These are phyloP conservation scores for Chymomyza caudatula DNA, from an alignment of 2,888 invertebrate species.

Conservation along the genomic window DNA sequence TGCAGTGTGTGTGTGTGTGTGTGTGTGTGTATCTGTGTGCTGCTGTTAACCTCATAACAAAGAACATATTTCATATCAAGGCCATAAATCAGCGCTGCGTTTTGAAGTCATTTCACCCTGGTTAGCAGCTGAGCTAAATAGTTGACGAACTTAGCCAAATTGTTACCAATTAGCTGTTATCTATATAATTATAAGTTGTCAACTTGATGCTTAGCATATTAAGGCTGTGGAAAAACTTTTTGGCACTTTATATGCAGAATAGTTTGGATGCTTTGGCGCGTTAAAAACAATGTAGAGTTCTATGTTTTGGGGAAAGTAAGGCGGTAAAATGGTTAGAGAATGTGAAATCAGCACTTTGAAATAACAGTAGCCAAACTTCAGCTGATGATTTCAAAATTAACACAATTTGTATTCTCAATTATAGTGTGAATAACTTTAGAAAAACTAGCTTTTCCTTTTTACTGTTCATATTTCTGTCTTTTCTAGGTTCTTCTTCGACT, in stretches of 20 bases:
- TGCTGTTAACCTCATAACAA: conserved; percentile 14
- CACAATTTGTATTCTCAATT: too few species aligned
- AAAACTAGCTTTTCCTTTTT: too few species aligned
- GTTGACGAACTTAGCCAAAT: conserved; percentile 26
- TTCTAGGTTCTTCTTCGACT: too few species aligned
- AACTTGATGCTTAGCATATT: not conserved
- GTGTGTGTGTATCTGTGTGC: conserved; percentile 3
- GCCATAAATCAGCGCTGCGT: conserved; percentile 32
- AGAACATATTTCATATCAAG: conserved; percentile 42
- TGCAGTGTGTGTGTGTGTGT: not conserved
- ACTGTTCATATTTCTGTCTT: too few species aligned
- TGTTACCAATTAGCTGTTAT: conserved; percentile 40
- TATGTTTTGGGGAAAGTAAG: too few species aligned
- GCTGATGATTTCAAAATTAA: too few species aligned
- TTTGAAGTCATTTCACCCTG: conserved; percentile 8
- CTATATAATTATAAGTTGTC: not conserved
- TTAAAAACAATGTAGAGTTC: too few species aligned
- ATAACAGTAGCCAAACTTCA: too few species aligned
- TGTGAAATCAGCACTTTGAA: too few species aligned
- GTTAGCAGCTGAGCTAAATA: conserved; percentile 26
- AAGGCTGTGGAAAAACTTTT: not conserved
- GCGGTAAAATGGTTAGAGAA: too few species aligned
- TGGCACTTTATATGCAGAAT: conserved; percentile 15
- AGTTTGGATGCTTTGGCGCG: too few species aligned
- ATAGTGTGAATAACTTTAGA: too few species aligned